Evolutionary conservation across 1,140 invertebrate species (phyloP).

Genomic region (Glossosoma conforme): DNA sequence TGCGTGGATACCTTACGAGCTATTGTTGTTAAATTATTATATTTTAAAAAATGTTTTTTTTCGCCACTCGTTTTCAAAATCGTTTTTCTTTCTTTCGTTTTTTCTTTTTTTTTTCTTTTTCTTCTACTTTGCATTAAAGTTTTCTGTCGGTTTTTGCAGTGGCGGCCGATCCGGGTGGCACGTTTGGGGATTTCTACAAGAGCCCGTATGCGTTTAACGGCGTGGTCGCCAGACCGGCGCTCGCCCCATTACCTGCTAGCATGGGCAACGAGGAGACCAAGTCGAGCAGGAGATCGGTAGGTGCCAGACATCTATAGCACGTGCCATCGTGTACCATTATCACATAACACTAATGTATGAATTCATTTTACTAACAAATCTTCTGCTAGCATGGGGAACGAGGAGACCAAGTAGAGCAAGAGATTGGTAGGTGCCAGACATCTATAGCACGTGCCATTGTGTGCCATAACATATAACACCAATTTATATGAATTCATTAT

Average conservation of each 20-base stretch:
- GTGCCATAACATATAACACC: no score
- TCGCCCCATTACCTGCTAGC: conserved; percentile 49
- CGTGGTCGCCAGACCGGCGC: conserved; percentile 37
- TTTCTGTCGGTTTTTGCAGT: conserved; percentile 66
- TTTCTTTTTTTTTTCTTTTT: neutral
- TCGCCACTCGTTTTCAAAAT: conserved; percentile 4
- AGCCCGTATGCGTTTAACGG: conserved; percentile 57
- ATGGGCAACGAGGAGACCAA: conserved; percentile 55
- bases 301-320: no score
- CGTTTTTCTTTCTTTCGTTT: conserved; percentile 14
- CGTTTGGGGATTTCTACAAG: conserved; percentile 78
- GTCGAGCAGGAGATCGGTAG: conserved; percentile 63
- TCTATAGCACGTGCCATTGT: no score
- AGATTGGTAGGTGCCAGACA: no score
- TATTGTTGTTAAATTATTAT: neutral
- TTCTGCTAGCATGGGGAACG: no score
- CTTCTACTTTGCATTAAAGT: conserved; percentile 1
- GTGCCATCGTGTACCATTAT: no score
- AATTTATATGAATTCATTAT: no score
- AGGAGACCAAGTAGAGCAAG: no score
- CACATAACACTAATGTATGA: no score
- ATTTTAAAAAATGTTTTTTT: neutral
- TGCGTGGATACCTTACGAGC: no score
- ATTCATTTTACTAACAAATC: no score
- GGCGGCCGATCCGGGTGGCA: conserved; percentile 65